phyloP scores from a whole-genome alignment of 2,888 invertebrate species.

The Coleophora flavipennella region DNA sequence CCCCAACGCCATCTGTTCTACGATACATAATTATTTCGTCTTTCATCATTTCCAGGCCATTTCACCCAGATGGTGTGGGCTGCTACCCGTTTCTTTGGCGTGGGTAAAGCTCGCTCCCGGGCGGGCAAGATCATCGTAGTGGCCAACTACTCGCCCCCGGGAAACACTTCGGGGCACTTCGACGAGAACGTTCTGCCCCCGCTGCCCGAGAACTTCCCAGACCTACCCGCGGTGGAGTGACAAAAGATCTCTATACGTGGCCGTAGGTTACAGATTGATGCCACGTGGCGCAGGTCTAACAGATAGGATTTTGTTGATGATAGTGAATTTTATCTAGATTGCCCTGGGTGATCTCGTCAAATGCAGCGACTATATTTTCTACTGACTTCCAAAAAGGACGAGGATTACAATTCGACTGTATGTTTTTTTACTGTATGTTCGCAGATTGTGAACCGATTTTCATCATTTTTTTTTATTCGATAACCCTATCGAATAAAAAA shows the following conservation, averaged over 20 bases:
- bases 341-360: no score
- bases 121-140: slow-evolving; percentile 87
- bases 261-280: slow-evolving; percentile 50
- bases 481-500: no score
- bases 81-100: slow-evolving; percentile 81
- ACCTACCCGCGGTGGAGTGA: slow-evolving; percentile 54
- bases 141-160: slow-evolving; percentile 87
- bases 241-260: slow-evolving; percentile 59
- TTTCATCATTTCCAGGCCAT: slow-evolving; percentile 85
- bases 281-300: slow-evolving; percentile 24
- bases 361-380: no score
- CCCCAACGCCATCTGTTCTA: no score
- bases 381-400: no score
- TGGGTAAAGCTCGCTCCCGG: slow-evolving; percentile 84
- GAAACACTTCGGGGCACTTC: slow-evolving; percentile 82
- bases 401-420: no score
- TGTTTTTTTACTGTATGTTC: no score
- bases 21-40: no score
- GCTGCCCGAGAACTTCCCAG: slow-evolving; percentile 72
- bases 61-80: slow-evolving; percentile 92
- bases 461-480: no score
- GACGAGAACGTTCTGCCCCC: slow-evolving; percentile 85
- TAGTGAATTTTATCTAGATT: no score
- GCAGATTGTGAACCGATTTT: no score
- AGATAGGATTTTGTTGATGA: background rate